Base-by-base conservation (phyloP, 2,888 invertebrate genomes). In the Nephrotoma flavescens region DNA sequence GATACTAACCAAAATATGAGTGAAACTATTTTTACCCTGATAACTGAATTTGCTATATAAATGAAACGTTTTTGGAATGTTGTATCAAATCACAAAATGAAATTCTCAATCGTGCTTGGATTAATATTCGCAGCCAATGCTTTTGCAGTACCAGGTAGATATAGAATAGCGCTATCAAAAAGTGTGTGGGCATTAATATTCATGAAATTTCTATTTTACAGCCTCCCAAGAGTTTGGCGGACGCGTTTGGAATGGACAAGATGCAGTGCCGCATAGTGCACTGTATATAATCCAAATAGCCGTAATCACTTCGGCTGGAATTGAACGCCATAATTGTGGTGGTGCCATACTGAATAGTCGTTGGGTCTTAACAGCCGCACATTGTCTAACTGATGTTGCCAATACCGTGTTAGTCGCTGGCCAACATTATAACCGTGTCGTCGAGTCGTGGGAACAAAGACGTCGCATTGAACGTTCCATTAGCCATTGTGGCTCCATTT, bases 311-410 rank as follows among this genome's bases (percentile, higher is more conserved):
- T 1, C 6, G 4, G 45, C 7, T 47, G 6, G 0, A 4, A 11
- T 5, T 4, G 45, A 47, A 11, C 6, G 0, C 4, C n/a, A 47
- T 47, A 0, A 12, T 12, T 12, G 47, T 12, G 47, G 47, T 11
- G 47, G 47, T 47, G 47, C 12, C 1, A 47, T 47, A 12, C 47
- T 47, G 4, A 47, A 47, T n/a, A 47, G 12, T 47, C 47, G 89
- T 0, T 91, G 91, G 90, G 87, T 93, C 19, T 4, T 93, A 4
- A 93, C 93, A 3, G 91, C 91, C 11, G 91, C 89, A 2, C 91
- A 91, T 83, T 91, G 91, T 88, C 89, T 91, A 85, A 90, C 90
- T 0, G 89, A 89, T 5, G 7, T 9, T 85, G 41, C 11, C 12
- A 89, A 90, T 11, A 90, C 92, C 87, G 88, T 89, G 42, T 52